Base-by-base conservation (phyloP, 2,888 invertebrate genomes). In the Thymelicus lineola region DNA sequence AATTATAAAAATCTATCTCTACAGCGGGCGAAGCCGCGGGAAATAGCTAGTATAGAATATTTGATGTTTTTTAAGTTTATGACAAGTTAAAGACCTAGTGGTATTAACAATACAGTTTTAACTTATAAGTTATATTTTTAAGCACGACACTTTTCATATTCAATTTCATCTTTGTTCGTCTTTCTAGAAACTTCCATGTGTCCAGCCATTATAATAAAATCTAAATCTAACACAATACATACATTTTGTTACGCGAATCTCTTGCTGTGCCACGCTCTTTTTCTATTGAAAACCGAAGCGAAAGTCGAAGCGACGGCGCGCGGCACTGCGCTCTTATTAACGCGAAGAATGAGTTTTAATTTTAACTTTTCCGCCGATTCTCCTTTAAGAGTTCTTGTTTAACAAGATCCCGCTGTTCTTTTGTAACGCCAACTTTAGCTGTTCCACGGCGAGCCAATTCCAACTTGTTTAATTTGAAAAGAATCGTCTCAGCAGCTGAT, bases 311-410 rank as follows among this genome's bases (percentile, higher is more conserved):
- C 53, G n/a, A n/a, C 53, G 63, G 42, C 57, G 53, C 28, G 70
- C 63, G 20, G 50, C 59, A 28, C 53, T 28, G 67, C 60, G 60
- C 64, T 73, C 76, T 80, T 81, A 81, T 82, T 81, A 82, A 78
- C 78, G 71, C 75, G 76, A 80, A 81, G 81, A 85, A 85, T 82
- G 84, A 83, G 83, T 86, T 88, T 88, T 87, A 87, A 89, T 87
- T 85, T 86, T 81, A 88, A 90, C 86, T 88, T 88, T 86, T 86
- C 83, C 82, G 76, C 82, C 80, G 82, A 86, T 83, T 84, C 81
- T 77, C 81, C 78, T 80, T 84, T 81, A 85, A 84, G 81, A 87
- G 83, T 83, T 83, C 84, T 86, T 85, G 86, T 86, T 85, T 81
- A 86, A 89, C 86, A 86, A 87, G 86, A 87, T 85, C 79, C 76